Evolutionary conservation across 2,797 vertebrate species (phyloP).

Genomic region (Harpagifer antarcticus): DNA sequence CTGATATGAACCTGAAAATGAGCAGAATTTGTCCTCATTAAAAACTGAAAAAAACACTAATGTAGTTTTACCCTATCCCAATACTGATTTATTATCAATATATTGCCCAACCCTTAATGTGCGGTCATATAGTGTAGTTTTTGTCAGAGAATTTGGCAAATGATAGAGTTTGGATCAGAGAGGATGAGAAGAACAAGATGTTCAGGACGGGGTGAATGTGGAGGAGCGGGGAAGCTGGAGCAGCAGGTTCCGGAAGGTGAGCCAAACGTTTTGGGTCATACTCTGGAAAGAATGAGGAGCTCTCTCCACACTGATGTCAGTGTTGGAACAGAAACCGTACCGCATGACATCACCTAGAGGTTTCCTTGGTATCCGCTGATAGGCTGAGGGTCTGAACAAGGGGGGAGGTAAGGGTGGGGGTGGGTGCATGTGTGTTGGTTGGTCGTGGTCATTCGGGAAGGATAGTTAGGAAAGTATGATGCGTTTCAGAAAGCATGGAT

Average conservation of each 20-base stretch:
- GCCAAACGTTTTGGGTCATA: conserved; percentile 56
- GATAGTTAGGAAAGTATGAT: conserved; percentile 1
- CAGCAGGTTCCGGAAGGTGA: conserved; percentile 46
- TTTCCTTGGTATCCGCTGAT: conserved; percentile 62
- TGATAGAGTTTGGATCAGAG: not conserved
- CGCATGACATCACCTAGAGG: conserved; percentile 80
- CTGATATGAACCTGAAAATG: too few species aligned
- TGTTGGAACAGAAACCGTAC: conserved; percentile 71
- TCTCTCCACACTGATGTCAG: conserved; percentile 80
- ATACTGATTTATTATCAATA: too few species aligned
- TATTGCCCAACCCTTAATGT: not conserved
- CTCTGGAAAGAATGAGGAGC: conserved; percentile 86
- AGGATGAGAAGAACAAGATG: conserved; percentile 35
- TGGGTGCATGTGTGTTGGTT: not conserved
- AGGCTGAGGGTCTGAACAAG: conserved; percentile 11
- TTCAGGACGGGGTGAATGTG: conserved; percentile 16
- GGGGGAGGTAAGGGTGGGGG: not conserved
- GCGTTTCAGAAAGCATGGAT: conserved; percentile 16
- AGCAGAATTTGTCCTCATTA: too few species aligned
- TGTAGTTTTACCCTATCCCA: too few species aligned
- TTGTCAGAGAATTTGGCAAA: not conserved
- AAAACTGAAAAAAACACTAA: too few species aligned
- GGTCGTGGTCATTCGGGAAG: conserved; percentile 8
- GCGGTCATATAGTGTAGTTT: not conserved
- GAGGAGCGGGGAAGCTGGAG: conserved; percentile 30